Evolutionary conservation across 2,113 vertebrate species (phyloP), one percentile per base, ranked within the genome.

Genomic region (Irena cyanogastra): DNA sequence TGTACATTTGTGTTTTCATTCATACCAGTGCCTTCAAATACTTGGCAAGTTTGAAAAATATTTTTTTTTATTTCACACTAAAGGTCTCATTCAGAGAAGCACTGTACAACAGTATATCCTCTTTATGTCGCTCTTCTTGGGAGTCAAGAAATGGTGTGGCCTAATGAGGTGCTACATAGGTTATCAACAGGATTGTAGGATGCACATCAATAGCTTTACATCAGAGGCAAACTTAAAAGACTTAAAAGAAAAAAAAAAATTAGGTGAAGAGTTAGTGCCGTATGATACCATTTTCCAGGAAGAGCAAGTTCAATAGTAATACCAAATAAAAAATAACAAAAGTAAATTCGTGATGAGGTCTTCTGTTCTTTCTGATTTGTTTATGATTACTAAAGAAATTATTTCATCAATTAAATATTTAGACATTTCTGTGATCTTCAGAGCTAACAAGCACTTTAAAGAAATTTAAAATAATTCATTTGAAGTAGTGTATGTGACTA

Each of bases 1-100:
- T 50, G 68, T 84, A 91, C 96, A 87, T 97, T 94, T 94, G 61
- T 96, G 92, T 96, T 96, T 97, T 95, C 96, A 93, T 97, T 97
- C 95, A 94, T 86, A 91, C 35, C 30, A 41, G 22, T 68, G 65
- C 71, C 81, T 96, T 97, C 88, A 97, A 96, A 97, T 91, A 76
- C 65, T 92, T 91, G 44, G 49, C 68, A 81, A 96, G 80, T 87
- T 82, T 94, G 69, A 94, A 87, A 90, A 89, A 90, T 87, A 54
- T 28, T 93, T 94, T 92, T 63, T 81, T 75, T 60, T 41, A 94
- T 91, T 96, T 92, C 78, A 78, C 59, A 92, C 70, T 94, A 89
- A 95, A 97, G 82, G n/a, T 93, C 71, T 96, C 33, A 95, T 97
- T 97, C 96, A 91, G 89, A 91, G 94, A 75, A 56, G 41, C 37